Evolutionary conservation across 2,113 vertebrate genomes (phyloP).

Genomic region (Syngnathus scovelli): DNA sequence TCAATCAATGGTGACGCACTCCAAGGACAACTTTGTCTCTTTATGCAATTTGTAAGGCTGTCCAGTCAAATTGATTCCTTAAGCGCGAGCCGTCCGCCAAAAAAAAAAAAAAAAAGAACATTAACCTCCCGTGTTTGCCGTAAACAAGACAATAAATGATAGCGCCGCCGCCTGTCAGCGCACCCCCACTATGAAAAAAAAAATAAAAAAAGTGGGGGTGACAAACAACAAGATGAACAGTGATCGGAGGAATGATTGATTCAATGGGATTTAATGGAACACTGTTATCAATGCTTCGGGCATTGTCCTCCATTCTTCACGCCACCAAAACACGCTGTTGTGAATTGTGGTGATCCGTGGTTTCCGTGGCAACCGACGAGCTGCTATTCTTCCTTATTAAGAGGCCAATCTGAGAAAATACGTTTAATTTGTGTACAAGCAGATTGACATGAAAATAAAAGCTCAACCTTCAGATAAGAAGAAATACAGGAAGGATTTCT

Average conservation of each 20-base stretch:
- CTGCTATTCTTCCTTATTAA: background rate
- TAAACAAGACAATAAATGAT: slow-evolving; percentile 60
- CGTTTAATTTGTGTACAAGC: background rate
- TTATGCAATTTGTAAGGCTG: slow-evolving; percentile 74
- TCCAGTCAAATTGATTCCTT: slow-evolving; percentile 77
- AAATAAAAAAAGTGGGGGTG: slow-evolving; percentile 48
- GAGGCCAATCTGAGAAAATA: background rate
- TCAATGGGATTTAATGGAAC: slow-evolving; percentile 46
- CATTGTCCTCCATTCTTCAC: slow-evolving; percentile 31
- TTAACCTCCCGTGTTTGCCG: slow-evolving; percentile 49
- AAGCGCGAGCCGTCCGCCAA: slow-evolving; percentile 60
- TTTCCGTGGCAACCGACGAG: background rate
- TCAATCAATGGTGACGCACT: slow-evolving; percentile 69
- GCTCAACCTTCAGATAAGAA: background rate
- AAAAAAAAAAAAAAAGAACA: slow-evolving; percentile 53
- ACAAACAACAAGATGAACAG: slow-evolving; percentile 48
- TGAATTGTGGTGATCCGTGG: background rate
- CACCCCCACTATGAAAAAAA: slow-evolving; percentile 34
- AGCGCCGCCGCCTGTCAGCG: slow-evolving; percentile 30
- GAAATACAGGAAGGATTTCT: no score
- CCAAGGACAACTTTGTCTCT: slow-evolving; percentile 75
- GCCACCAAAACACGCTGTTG: slow-evolving; percentile 4
- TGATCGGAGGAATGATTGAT: slow-evolving; percentile 51
- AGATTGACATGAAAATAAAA: no score
- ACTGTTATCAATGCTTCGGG: slow-evolving; percentile 33